Evolutionary conservation across 2,113 vertebrate genomes (phyloP).

Genomic region (Calypte anna): DNA sequence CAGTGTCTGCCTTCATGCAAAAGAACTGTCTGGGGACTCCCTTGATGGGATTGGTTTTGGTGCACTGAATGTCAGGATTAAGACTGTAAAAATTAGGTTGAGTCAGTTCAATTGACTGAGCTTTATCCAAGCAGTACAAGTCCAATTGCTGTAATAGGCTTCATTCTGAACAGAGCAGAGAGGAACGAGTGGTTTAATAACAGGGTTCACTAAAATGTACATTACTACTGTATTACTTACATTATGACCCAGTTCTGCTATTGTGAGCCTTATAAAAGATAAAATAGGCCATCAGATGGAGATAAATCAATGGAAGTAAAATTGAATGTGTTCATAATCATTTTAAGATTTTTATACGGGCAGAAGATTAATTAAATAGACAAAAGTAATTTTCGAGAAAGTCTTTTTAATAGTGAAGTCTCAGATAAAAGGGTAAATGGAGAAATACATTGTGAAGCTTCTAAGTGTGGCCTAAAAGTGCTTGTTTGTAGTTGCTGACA

Average conservation of each 20-base stretch:
- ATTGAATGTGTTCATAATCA: slow-evolving; percentile 40
- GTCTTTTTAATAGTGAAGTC: not conserved
- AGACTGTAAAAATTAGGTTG: not conserved
- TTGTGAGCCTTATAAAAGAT: slow-evolving; percentile 55
- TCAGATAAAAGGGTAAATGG: not conserved
- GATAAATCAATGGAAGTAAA: slow-evolving; percentile 49
- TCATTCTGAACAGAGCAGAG: not conserved
- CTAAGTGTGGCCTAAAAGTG: not conserved
- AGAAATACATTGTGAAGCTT: not conserved
- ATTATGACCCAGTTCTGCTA: slow-evolving; percentile 67
- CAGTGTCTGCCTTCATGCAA: fast-evolving
- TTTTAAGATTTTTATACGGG: slow-evolving; percentile 11
- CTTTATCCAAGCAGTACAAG: not conserved
- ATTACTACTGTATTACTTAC: not conserved
- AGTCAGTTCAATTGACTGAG: not conserved
- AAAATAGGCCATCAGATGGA: slow-evolving; percentile 67
- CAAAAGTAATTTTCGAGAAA: not conserved
- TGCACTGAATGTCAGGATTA: not conserved
- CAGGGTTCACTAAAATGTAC: slow-evolving; percentile 23
- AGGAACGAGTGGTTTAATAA: slow-evolving; percentile 32
- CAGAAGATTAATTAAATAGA: slow-evolving; percentile 35
- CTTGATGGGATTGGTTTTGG: not conserved
- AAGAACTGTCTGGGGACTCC: not conserved
- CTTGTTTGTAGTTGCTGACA: not conserved
- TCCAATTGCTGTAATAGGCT: not conserved